Conservation (phyloP, 1,140 invertebrate genomes). For the Trichonephila inaurata region DNA sequence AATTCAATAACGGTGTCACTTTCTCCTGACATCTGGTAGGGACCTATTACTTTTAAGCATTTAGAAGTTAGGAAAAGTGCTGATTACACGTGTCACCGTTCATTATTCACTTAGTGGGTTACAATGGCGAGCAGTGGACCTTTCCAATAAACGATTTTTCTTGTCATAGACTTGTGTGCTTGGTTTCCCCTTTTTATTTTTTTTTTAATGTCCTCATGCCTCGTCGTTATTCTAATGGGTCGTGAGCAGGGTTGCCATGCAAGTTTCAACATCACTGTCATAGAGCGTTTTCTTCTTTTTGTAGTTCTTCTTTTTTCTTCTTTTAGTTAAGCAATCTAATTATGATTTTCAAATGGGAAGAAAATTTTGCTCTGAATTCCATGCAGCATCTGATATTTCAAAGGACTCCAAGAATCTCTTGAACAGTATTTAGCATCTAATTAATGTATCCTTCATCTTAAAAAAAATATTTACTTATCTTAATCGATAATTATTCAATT, state of each 20-base stretch:
- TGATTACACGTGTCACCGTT: conserved; percentile 73
- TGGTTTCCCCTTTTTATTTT: conserved; percentile 8
- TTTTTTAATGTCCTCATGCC: conserved; percentile 14
- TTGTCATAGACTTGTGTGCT: conserved; percentile 54
- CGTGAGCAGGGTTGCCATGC: not conserved
- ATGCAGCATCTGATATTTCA: not conserved
- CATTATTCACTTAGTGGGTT: conserved; percentile 72
- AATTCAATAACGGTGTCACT: conserved; percentile 64
- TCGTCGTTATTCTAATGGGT: conserved; percentile 65
- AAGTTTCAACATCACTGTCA: conserved; percentile 16
- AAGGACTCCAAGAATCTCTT: not conserved
- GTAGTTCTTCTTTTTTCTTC: not conserved
- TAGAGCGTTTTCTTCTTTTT: not conserved
- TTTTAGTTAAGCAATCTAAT: not conserved
- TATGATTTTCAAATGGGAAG: conserved; percentile 1
- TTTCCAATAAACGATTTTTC: conserved; percentile 74
- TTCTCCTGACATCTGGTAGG: conserved; percentile 39
- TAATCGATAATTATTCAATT: too few species aligned
- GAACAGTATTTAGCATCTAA: not conserved
- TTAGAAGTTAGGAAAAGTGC: conserved; percentile 53
- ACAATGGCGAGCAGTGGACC: conserved; percentile 62
- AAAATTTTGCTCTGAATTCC: not conserved
- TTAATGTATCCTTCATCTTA: too few species aligned
- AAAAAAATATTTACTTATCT: too few species aligned
- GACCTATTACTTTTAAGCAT: conserved; percentile 74